These are phyloP conservation scores for Rafetus swinhoei DNA, from an alignment of 2,113 vertebrate species.

Conservation along the genomic window DNA sequence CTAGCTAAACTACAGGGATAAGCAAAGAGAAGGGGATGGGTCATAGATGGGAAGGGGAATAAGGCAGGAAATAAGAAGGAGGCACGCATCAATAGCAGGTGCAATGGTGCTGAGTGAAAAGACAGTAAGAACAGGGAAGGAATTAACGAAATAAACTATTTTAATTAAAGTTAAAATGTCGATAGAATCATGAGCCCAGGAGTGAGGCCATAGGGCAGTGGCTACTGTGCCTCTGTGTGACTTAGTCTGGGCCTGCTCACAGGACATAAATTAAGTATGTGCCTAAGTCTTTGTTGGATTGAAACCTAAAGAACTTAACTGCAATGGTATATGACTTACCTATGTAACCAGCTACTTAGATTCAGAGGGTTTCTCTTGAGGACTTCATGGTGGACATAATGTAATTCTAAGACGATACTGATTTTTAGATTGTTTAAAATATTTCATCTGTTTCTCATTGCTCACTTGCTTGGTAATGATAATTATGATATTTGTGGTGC, in stretches of 20 bases:
- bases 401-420: background rate
- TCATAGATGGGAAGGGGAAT: background rate
- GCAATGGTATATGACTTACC: background rate
- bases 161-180: background rate
- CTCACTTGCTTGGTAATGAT: constrained; percentile 3
- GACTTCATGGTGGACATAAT: background rate
- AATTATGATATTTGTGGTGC: background rate
- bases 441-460: background rate
- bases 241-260: background rate
- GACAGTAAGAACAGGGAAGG: background rate
- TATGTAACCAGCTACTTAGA: background rate
- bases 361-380: constrained; percentile 1
- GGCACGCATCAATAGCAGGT: background rate
- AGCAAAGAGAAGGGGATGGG: background rate
- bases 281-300: background rate
- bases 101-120: background rate
- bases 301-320: background rate
- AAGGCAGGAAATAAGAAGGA: background rate
- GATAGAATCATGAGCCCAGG: background rate
- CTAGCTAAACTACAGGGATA: background rate
- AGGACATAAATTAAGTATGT: background rate
- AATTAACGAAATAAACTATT: background rate
- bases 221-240: background rate
- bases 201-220: background rate
- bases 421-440: background rate